Conservation (phyloP, 1,140 invertebrate species). For the Drosophila murphyi region DNA sequence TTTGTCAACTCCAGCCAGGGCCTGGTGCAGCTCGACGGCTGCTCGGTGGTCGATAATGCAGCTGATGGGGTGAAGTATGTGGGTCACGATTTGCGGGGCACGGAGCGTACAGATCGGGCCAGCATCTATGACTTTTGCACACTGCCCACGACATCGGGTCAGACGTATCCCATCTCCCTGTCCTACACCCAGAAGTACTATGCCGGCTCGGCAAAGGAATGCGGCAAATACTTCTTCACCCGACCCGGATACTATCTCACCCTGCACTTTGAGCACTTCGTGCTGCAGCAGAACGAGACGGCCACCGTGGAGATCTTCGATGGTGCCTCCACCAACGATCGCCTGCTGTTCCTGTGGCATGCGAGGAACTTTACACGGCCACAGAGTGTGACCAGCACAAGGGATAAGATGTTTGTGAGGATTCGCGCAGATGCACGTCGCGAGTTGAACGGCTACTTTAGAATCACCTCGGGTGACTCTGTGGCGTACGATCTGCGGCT, state of each 20-base stretch:
- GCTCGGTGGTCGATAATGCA: conserved; percentile 91
- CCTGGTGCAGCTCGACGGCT: conserved; percentile 89
- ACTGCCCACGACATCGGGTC: conserved; percentile 91
- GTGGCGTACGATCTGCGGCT: conserved; percentile 96
- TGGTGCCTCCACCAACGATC: conserved; percentile 89
- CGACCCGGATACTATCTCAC: conserved; percentile 92
- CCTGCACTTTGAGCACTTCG: conserved; percentile 91
- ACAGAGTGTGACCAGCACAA: conserved; percentile 92
- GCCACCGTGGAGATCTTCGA: conserved; percentile 91
- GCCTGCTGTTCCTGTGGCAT: conserved; percentile 88
- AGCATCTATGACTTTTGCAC: conserved; percentile 93
- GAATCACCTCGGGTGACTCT: conserved; percentile 90
- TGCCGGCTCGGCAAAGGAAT: conserved; percentile 88
- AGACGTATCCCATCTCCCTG: conserved; percentile 92
- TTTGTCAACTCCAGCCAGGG: conserved; percentile 95
- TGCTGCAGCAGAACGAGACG: conserved; percentile 90
- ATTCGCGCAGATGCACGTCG: conserved; percentile 89
- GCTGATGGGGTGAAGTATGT: conserved; percentile 94
- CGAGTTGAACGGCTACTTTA: conserved; percentile 90
- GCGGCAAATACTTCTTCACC: conserved; percentile 91
- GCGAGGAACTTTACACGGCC: conserved; percentile 92
- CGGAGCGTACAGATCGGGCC: conserved; percentile 89
- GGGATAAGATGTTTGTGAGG: conserved; percentile 91
- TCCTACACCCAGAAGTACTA: conserved; percentile 91
- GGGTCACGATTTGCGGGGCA: conserved; percentile 90